Conservation (phyloP, 2,113 vertebrate species). For the Erinaceus europaeus region DNA sequence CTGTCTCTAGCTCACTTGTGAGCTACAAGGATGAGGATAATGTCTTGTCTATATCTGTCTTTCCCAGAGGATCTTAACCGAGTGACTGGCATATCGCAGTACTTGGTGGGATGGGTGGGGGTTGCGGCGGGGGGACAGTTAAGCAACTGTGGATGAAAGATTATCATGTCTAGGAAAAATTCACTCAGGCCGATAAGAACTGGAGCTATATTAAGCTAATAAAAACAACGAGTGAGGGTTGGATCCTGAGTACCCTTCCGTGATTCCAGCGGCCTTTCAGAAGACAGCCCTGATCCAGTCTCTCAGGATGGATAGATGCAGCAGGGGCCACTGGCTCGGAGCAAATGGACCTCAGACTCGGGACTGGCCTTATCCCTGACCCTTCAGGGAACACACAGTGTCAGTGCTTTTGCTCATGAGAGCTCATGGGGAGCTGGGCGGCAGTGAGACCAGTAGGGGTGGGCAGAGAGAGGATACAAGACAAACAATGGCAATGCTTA, state of each 20-base stretch:
- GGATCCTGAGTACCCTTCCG: neutral
- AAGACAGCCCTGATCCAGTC: neutral
- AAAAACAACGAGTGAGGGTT: neutral
- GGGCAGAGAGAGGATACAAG: neutral
- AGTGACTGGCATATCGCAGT: neutral
- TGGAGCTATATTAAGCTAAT: neutral
- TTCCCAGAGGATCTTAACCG: neutral
- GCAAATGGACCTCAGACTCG: too few species aligned
- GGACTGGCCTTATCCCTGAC: too few species aligned
- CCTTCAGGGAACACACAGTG: too few species aligned
- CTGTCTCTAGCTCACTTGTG: neutral
- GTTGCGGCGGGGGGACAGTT: too few species aligned
- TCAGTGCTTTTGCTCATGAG: too few species aligned
- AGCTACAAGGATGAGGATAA: neutral
- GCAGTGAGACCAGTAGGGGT: neutral
- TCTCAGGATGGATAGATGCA: neutral
- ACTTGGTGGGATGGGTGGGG: too few species aligned
- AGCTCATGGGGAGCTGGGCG: neutral
- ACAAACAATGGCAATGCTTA: neutral
- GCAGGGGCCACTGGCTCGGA: too few species aligned
- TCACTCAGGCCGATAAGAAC: neutral
- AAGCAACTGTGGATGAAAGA: constrained; percentile 27
- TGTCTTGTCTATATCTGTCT: neutral
- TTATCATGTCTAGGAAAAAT: constrained; percentile 18
- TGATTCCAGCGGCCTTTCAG: neutral